phyloP scores from a whole-genome alignment of 2,113 vertebrate genomes.

The Poeciliopsis occidentalis region DNA sequence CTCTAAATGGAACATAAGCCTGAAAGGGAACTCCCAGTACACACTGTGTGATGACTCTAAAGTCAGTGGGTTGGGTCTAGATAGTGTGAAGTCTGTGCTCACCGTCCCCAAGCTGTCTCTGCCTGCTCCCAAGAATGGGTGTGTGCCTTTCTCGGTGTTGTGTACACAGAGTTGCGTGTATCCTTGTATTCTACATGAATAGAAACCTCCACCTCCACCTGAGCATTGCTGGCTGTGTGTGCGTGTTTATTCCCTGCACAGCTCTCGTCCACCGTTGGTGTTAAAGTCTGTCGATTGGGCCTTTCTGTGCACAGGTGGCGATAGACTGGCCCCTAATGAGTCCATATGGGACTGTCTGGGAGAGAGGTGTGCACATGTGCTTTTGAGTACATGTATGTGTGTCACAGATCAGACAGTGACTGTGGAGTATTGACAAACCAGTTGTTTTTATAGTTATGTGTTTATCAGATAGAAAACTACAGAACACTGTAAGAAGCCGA shows the following conservation, averaged over 20 bases:
- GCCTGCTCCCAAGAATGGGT: constrained; percentile 37
- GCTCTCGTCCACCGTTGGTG: constrained; percentile 71
- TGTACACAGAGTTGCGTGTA: constrained; percentile 27
- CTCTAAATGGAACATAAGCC: neutral
- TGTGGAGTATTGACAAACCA: constrained; percentile 37
- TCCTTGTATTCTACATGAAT: constrained; percentile 19
- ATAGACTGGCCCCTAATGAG: constrained; percentile 80
- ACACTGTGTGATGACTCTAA: neutral
- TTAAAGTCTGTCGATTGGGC: constrained; percentile 70
- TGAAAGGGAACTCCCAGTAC: neutral
- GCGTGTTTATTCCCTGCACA: constrained; percentile 57
- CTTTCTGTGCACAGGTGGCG: constrained; percentile 74
- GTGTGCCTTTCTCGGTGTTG: constrained; percentile 35
- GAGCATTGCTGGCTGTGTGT: constrained; percentile 26
- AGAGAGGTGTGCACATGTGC: constrained; percentile 44
- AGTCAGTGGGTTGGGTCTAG: constrained; percentile 17
- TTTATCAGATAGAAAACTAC: constrained; percentile 28
- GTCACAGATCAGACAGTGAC: constrained; percentile 20
- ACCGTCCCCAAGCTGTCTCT: constrained; percentile 30
- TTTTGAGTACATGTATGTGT: constrained; percentile 9
- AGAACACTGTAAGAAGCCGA: constrained; percentile 22
- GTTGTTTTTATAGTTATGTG: constrained; percentile 32
- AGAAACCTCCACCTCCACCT: constrained; percentile 45
- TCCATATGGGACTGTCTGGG: constrained; percentile 77
- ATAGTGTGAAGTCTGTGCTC: constrained; percentile 19